Evolutionary conservation across 2,888 invertebrate genomes (phyloP).

Genomic region (Nephrotoma flavescens): DNA sequence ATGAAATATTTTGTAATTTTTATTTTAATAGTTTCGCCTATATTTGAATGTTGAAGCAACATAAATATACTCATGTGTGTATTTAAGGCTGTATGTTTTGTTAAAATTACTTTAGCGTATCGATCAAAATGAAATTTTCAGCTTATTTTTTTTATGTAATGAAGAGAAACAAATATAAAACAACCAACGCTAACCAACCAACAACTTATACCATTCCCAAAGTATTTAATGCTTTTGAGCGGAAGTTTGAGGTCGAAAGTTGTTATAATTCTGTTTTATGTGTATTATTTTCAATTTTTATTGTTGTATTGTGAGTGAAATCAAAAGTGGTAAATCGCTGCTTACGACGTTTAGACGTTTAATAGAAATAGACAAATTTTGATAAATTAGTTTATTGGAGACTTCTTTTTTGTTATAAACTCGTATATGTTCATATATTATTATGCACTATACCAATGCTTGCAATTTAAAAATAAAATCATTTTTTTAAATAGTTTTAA

Average conservation of each 20-base stretch:
- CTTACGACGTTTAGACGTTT: background rate
- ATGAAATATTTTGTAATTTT: background rate
- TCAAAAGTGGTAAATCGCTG: background rate
- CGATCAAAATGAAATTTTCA: background rate
- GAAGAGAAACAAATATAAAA: background rate
- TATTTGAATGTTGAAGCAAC: background rate
- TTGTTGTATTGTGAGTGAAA: background rate
- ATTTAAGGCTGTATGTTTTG: background rate
- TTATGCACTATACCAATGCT: too few species aligned
- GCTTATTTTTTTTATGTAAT: background rate
- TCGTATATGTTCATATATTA: too few species aligned
- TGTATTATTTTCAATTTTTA: background rate
- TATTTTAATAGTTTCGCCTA: background rate
- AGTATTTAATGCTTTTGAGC: background rate
- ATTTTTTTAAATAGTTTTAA: background rate
- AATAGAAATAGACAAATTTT: background rate
- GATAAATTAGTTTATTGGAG: background rate
- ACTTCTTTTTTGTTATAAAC: background rate
- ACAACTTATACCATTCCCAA: background rate
- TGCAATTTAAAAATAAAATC: background rate
- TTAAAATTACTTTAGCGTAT: background rate
- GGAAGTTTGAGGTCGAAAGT: background rate
- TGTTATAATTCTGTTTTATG: background rate
- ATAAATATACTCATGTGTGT: background rate
- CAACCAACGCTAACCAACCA: background rate